Evolutionary conservation across 2,888 invertebrate genomes (phyloP).

Genomic region (Malthinus flaveolus): DNA sequence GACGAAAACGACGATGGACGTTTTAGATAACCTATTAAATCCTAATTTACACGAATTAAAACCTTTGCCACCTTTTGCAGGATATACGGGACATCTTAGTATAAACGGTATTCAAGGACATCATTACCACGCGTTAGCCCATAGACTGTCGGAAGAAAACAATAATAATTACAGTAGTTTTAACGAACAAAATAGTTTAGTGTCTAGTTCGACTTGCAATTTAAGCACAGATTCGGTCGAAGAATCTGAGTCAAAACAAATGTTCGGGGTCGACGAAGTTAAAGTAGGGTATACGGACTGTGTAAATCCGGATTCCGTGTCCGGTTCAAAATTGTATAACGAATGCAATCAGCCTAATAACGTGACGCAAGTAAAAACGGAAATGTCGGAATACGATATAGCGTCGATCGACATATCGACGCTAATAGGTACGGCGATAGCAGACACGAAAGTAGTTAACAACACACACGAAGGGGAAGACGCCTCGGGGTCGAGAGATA

Average conservation of each 20-base stretch:
- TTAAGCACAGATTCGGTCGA: conserved; percentile 63
- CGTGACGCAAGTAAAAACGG: conserved; percentile 58
- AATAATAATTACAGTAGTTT: conserved; percentile 63
- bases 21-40: conserved; percentile 70
- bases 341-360: conserved; percentile 60
- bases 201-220: conserved; percentile 72
- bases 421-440: conserved; percentile 86
- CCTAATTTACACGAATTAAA: conserved; percentile 80
- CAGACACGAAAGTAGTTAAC: conserved; percentile 83
- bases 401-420: conserved; percentile 81
- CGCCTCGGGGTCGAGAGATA: conserved; percentile 74
- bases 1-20: conserved; percentile 61
- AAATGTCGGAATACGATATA: conserved; percentile 67
- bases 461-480: conserved; percentile 65
- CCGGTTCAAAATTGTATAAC: conserved; percentile 56
- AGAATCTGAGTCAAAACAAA: conserved; percentile 55
- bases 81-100: conserved; percentile 82
- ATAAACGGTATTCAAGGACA: conserved; percentile 88
- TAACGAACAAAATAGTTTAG: conserved; percentile 69
- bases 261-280: conserved; percentile 58
- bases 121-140: conserved; percentile 84
- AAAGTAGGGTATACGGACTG: conserved; percentile 55
- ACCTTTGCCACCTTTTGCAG: conserved; percentile 83
- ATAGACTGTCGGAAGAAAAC: conserved; percentile 73
- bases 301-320: conserved; percentile 62